Conservation (phyloP, 2,888 invertebrate genomes). For the Stenodema calcarata region DNA sequence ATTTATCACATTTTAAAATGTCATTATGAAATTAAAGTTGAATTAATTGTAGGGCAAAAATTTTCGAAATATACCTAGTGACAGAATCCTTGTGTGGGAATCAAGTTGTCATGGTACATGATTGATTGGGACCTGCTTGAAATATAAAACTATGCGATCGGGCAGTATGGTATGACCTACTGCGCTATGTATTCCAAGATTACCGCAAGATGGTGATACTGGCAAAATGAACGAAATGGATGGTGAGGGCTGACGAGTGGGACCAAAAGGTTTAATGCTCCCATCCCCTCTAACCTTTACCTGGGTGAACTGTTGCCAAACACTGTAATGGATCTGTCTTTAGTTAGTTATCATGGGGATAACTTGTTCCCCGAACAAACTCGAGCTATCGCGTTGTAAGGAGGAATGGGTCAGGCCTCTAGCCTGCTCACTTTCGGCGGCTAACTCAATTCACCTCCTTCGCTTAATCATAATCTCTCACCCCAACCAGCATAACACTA, state of each 20-base stretch:
- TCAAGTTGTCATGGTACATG: too few species aligned
- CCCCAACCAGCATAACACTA: neutral
- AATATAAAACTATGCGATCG: too few species aligned
- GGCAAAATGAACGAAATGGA: neutral
- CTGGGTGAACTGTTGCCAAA: neutral
- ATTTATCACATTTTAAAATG: too few species aligned
- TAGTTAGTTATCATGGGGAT: conserved; percentile 1
- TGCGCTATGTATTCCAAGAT: too few species aligned
- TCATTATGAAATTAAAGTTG: too few species aligned
- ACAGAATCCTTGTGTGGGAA: too few species aligned
- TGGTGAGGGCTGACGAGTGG: neutral
- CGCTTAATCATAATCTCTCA: neutral
- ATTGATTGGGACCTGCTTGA: too few species aligned
- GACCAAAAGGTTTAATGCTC: neutral
- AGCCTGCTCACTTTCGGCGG: neutral
- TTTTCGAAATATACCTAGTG: too few species aligned
- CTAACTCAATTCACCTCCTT: neutral
- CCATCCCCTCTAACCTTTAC: neutral
- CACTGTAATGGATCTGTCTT: conserved; percentile 3
- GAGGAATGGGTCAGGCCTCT: neutral
- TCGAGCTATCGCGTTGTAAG: neutral
- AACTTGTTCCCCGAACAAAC: conserved; percentile 3
- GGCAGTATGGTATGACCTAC: too few species aligned
- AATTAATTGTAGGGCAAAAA: too few species aligned
- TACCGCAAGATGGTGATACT: neutral